A percentile compares a stretch with the other conserved stretches of the same genome.
Conservation (phyloP, 2,113 vertebrate species). For the Hippopotamus amphibius region DNA sequence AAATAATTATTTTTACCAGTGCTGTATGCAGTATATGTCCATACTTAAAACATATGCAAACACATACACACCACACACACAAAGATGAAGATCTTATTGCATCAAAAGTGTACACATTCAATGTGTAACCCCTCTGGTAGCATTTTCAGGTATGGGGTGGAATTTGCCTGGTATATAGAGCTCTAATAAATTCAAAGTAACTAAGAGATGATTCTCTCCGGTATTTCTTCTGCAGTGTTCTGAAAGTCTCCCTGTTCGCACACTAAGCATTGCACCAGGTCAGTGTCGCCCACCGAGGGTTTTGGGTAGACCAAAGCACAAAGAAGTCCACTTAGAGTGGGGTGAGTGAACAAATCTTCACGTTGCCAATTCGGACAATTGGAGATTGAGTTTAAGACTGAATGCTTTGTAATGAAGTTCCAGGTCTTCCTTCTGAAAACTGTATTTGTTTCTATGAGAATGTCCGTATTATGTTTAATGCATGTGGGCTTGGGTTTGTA, state of each 20-base stretch:
- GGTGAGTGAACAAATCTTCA: constrained; percentile 86
- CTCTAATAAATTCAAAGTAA: not conserved
- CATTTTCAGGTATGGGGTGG: not conserved
- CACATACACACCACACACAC: not conserved
- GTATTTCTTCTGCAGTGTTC: constrained; percentile 90
- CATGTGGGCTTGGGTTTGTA: not conserved
- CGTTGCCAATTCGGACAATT: not conserved
- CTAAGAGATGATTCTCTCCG: constrained; percentile 54
- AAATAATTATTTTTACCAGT: not conserved
- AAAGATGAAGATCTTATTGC: not conserved
- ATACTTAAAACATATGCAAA: not conserved
- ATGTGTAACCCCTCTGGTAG: not conserved
- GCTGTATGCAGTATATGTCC: not conserved
- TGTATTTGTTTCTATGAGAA: not conserved
- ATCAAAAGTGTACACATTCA: not conserved
- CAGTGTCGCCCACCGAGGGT: constrained; percentile 92
- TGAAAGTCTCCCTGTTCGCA: constrained; percentile 93
- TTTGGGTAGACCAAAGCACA: constrained; percentile 96
- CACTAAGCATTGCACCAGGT: constrained; percentile 94
- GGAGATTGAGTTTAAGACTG: not conserved
- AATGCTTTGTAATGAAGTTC: not conserved
- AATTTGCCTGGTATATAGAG: not conserved
- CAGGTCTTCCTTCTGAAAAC: constrained; percentile 15
- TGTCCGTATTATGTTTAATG: not conserved
- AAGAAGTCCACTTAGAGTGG: constrained; percentile 97